Percentiles rank a stretch among this genome's conserved stretches.
Evolutionary conservation across 2,888 invertebrate genomes (phyloP).

Genomic region (Perithous albicinctus): DNA sequence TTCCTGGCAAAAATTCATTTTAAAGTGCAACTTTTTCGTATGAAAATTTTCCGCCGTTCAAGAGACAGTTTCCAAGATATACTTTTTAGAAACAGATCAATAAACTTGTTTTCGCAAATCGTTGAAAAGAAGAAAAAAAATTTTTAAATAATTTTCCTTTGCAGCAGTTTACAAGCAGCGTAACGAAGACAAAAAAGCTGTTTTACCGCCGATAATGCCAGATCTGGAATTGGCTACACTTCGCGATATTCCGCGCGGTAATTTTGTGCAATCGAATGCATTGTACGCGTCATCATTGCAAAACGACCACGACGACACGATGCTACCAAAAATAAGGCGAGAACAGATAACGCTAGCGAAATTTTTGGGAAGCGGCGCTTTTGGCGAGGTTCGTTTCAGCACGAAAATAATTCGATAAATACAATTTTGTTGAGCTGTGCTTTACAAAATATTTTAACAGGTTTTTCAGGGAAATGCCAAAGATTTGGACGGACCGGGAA

Average conservation of each 20-base stretch:
- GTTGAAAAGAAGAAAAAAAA: too few relatives aligned
- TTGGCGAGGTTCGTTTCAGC: constrained; percentile 95
- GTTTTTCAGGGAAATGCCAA: constrained; percentile 95
- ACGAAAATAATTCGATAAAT: too few relatives aligned
- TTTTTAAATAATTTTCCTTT: constrained; percentile 45
- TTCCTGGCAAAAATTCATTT: too few relatives aligned
- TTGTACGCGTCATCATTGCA: constrained; percentile 89
- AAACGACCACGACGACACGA: constrained; percentile 92
- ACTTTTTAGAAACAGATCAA: too few relatives aligned
- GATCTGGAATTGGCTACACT: constrained; percentile 95
- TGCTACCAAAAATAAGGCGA: constrained; percentile 93
- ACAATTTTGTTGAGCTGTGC: too few relatives aligned
- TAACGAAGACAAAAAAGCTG: constrained; percentile 89
- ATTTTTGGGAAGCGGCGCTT: constrained; percentile 97
- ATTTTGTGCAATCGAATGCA: constrained; percentile 93
- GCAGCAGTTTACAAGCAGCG: constrained; percentile 87
- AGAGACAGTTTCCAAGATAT: too few relatives aligned
- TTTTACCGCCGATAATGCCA: constrained; percentile 87
- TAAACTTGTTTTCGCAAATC: too few relatives aligned
- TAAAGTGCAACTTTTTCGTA: too few relatives aligned
- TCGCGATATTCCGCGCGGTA: constrained; percentile 91
- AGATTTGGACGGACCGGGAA: constrained; percentile 87
- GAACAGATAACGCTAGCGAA: constrained; percentile 95
- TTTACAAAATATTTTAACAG: constrained; percentile 67
- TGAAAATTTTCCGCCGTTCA: too few relatives aligned